Conservation (phyloP, 2,113 vertebrate genomes). For the Scomber scombrus region DNA sequence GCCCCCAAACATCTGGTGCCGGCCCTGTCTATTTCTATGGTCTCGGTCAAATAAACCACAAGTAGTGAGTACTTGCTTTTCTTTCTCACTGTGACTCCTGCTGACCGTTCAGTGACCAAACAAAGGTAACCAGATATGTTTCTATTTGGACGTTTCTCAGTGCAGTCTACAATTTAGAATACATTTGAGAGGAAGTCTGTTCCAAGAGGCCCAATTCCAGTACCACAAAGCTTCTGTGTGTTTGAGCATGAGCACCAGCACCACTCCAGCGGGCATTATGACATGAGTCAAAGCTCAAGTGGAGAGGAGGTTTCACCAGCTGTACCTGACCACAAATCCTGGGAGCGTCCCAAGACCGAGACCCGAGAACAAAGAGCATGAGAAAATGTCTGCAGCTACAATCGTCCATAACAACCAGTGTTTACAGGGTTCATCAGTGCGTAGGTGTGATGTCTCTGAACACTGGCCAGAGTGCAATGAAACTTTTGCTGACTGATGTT, state of each 20-base stretch:
- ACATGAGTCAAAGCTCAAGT: constrained; percentile 11
- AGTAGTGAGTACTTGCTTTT: constrained; percentile 51
- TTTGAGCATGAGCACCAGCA: constrained; percentile 50
- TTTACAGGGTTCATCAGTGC: background rate
- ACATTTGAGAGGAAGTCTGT: constrained; percentile 54
- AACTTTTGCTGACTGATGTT: constrained; percentile 4
- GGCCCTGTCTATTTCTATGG: constrained; percentile 1
- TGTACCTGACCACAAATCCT: constrained; percentile 11
- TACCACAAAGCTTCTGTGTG: constrained; percentile 54
- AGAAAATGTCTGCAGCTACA: background rate
- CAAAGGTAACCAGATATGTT: constrained; percentile 56
- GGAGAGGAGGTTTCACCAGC: constrained; percentile 26
- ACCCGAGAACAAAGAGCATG: background rate
- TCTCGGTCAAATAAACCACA: constrained; percentile 44
- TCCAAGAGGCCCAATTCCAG: constrained; percentile 34
- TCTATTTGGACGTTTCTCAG: constrained; percentile 64
- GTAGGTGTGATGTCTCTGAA: background rate
- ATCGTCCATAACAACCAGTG: background rate
- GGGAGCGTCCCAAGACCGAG: constrained; percentile 24
- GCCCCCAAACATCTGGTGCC: background rate
- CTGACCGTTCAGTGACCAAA: constrained; percentile 57
- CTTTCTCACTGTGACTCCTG: constrained; percentile 40
- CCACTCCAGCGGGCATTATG: background rate
- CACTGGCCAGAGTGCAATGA: background rate
- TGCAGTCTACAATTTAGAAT: constrained; percentile 53